Percentiles rank a stretch among this genome's conserved stretches.
These are phyloP conservation scores for Karalla daura DNA, from an alignment of 2,797 vertebrate genomes.

Conservation along the genomic window DNA sequence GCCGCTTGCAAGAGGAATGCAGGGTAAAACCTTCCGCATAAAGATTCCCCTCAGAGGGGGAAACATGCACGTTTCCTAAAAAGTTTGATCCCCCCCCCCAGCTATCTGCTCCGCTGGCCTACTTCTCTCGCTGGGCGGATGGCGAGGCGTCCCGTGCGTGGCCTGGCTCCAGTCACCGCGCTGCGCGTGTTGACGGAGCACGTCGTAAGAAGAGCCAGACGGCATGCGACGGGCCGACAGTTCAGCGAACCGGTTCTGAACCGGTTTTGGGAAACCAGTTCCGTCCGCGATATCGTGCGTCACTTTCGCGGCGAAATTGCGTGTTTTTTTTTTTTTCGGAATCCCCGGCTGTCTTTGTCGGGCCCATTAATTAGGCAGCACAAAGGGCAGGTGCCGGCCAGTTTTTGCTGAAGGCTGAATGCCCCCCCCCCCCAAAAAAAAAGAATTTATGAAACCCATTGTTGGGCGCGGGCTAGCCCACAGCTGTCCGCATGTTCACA, in stretches of 20 bases:
- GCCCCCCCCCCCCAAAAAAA: too few relatives aligned
- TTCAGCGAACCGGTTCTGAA: slow-evolving; percentile 33
- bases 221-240: slow-evolving; percentile 33
- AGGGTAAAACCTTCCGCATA: slow-evolving; percentile 35
- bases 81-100: slow-evolving; percentile 14
- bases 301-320: slow-evolving; percentile 30
- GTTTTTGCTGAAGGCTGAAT: slow-evolving; percentile 53
- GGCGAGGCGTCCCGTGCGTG: slow-evolving; percentile 53
- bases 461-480: slow-evolving; percentile 56
- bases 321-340: slow-evolving; percentile 30
- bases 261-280: too few relatives aligned
- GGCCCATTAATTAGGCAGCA: slow-evolving; percentile 58
- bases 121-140: slow-evolving; percentile 22
- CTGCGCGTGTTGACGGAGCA: slow-evolving; percentile 38
- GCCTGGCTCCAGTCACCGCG: slow-evolving; percentile 39
- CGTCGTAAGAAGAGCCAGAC: slow-evolving; percentile 29
- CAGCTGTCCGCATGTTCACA: slow-evolving; percentile 76
- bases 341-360: slow-evolving; percentile 40
- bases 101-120: slow-evolving; percentile 12
- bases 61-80: slow-evolving; percentile 45
- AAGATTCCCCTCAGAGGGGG: slow-evolving; percentile 23
- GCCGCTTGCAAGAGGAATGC: slow-evolving; percentile 46
- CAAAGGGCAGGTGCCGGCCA: slow-evolving; percentile 61
- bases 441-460: slow-evolving; percentile 70
- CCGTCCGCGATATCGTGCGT: not conserved